Evolutionary conservation across 2,888 invertebrate genomes (phyloP), one percentile per base, ranked within the genome.

Genomic region (Plemyria rubiginata): DNA sequence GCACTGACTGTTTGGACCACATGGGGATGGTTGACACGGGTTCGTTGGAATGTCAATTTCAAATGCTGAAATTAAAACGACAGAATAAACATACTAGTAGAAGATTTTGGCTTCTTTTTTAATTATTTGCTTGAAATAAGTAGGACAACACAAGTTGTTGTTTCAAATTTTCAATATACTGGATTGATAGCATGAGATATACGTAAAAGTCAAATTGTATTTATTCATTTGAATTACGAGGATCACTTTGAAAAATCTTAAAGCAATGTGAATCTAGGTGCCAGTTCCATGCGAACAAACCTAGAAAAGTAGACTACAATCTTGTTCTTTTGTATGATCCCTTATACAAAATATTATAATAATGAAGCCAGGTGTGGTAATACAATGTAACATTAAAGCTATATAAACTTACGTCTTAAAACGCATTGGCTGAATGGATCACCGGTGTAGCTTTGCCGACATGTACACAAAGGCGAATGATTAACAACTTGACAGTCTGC

Each of bases 401-500:
- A 3, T 32, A 40, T 43, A 38, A 52, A 84, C 86, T 79, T 84
- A 91, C 91, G 74, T 81, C 74, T 81, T 15, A 68, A 76, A 84
- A 60, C 82, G 87, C 96, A 96, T 56, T 93, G 92, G 43, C 90
- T 90, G 80, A 96, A 96, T 4, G 96, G 96, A 89, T 97, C 96
- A 22, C 97, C 97, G 5, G 94, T 93, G 77, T 94, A 96, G 41
- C 95, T 95, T 54, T 86, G 80, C 29, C 92, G 83, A 79, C 97
- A 97, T 48, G 94, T 94, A 79, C 96, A 95, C 62, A 94, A 85
- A 53, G 96, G 95, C 70, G 96, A 85, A 86, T 96, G 95, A 73
- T 95, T 96, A 4, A 95, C 94, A 12, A 96, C 96, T 86, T 95
- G 95, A 81, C 97, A 97, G 46, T 95, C 94, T 4, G 96, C 95